Evolutionary conservation across 2,888 invertebrate species (phyloP).

Genomic region (Agonopterix heracliana): DNA sequence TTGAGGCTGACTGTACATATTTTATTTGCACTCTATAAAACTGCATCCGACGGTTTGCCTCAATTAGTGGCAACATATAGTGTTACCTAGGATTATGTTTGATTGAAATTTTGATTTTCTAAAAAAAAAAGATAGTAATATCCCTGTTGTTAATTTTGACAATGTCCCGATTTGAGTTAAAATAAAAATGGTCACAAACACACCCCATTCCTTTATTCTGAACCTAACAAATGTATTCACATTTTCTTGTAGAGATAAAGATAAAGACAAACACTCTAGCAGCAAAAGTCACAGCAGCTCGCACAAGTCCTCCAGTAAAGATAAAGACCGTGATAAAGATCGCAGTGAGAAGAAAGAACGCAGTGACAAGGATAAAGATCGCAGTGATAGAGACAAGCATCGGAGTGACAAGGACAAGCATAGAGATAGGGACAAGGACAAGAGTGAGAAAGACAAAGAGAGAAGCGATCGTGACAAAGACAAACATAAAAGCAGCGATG

Average conservation of each 20-base stretch:
- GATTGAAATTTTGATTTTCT: too few species aligned
- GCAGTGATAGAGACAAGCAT: slow-evolving; percentile 53
- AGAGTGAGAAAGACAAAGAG: slow-evolving; percentile 22
- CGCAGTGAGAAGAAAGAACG: slow-evolving; percentile 50
- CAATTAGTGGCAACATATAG: too few species aligned
- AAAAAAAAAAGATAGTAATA: too few species aligned
- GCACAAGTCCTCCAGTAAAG: slow-evolving; percentile 71
- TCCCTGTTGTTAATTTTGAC: too few species aligned
- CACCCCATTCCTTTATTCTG: too few species aligned
- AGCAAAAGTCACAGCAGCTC: slow-evolving; percentile 74
- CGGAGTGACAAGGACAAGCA: slow-evolving; percentile 66
- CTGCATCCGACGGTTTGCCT: too few species aligned
- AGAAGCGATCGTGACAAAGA: slow-evolving; percentile 32
- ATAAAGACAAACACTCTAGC: slow-evolving; percentile 73
- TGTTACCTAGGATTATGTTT: too few species aligned
- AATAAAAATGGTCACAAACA: too few species aligned
- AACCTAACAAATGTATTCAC: not conserved
- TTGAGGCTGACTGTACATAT: too few species aligned
- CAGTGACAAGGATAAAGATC: slow-evolving; percentile 46
- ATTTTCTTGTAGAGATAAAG: slow-evolving; percentile 55
- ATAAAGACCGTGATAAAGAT: slow-evolving; percentile 68
- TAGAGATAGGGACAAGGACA: slow-evolving; percentile 35
- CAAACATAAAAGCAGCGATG: slow-evolving; percentile 32
- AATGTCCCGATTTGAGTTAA: too few species aligned
- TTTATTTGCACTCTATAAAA: too few species aligned